A percentile compares a stretch with the other conserved stretches of the same genome.
These are phyloP conservation scores for Proctacanthus coquilletti DNA, from an alignment of 1,140 invertebrate species.

Conservation along the genomic window DNA sequence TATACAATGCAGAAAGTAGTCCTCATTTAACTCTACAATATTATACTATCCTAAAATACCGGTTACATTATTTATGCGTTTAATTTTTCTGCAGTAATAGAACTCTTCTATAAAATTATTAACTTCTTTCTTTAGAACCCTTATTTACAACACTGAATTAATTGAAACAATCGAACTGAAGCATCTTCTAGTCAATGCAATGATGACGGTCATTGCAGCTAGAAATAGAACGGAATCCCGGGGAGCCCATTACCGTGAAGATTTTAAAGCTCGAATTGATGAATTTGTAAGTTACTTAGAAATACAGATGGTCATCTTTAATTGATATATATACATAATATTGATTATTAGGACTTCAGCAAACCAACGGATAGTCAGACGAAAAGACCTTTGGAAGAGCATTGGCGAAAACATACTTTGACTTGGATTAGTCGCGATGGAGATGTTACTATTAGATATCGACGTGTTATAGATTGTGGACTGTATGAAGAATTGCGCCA, in stretches of 20 bases:
- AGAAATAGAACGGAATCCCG: constrained; percentile 87
- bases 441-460: constrained; percentile 60
- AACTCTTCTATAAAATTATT: constrained; percentile 4
- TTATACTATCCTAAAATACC: too few relatives aligned
- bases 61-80: background rate
- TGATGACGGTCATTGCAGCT: constrained; percentile 74
- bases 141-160: constrained; percentile 91
- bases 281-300: constrained; percentile 39
- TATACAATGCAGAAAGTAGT: too few relatives aligned
- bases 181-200: constrained; percentile 82
- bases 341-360: constrained; percentile 47
- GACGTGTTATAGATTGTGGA: constrained; percentile 81
- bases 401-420: constrained; percentile 90
- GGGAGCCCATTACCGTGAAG: constrained; percentile 90
- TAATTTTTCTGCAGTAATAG: background rate
- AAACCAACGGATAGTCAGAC: constrained; percentile 64
- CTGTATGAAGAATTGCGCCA: constrained; percentile 59
- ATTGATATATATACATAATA: background rate
- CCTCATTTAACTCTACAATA: too few relatives aligned
- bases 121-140: constrained; percentile 26
- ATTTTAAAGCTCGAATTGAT: constrained; percentile 77
- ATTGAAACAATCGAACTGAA: constrained; percentile 89
- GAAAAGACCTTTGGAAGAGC: constrained; percentile 52
- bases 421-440: constrained; percentile 55
- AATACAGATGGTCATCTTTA: background rate